Evolutionary conservation across 2,888 invertebrate genomes (phyloP), one percentile per base, ranked within the genome.

Genomic region (Cryptocheilus praepositus): DNA sequence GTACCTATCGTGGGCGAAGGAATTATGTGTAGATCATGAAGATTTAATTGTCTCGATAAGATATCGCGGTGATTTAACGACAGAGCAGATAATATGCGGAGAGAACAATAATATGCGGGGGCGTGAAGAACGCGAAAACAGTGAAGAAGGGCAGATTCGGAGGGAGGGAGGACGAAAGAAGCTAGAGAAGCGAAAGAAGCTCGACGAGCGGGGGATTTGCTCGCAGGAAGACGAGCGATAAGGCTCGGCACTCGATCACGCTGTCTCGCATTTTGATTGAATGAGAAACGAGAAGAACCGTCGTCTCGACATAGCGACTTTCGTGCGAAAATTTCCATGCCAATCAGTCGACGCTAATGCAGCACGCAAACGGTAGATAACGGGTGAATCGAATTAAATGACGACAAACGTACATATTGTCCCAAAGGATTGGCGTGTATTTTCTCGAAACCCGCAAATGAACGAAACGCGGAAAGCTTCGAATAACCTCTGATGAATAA

Each of bases 221-320:
- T 66, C 66, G 68, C 63, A 57, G 64, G 68, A 44, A 51, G 63
- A 75, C 63, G 55, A 53, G 68, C 74, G 82, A 80, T 79, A 78
- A 75, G 74, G 62, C 54, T 28, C 57, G 65, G 61, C 67, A 61
- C 73, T 83, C 81, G 75, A 83, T 83, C 81, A 83, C 78, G 56
- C 79, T 83, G 81, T 82, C 81, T 61, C 70, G 78, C 77, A 74
- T 81, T 80, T 79, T 80, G 81, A 83, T 81, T 67, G 80, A 81
- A 74, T 73, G 70, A 53, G 68, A 73, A 66, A 60, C 11, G 36
- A 36, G 36, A 68, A 71, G 64, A 18, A 36, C 44, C 19, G 52
- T 13, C 45, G 49, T 16, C 49, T 49, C 44, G 61, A 19, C 64
- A 68, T 53, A 67, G 55, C 44, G 43, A 46, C 54, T 51, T 59